Percentiles rank a stretch among this genome's conserved stretches.
Conservation (phyloP, 2,113 vertebrate genomes). For the Cephalopterus ornatus region DNA sequence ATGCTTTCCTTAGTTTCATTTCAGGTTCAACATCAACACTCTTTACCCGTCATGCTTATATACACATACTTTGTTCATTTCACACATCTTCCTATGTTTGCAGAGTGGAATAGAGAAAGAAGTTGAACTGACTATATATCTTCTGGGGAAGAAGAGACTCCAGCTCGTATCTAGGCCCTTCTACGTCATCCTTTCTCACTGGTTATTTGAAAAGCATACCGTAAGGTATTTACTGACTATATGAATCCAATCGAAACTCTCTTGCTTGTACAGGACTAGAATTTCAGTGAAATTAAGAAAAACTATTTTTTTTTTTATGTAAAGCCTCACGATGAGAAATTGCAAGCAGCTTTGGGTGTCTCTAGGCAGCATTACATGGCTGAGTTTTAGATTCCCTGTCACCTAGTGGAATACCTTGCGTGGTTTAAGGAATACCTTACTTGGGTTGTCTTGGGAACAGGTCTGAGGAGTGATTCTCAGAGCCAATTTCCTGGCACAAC, state of each 20-base stretch:
- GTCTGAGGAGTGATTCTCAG: neutral
- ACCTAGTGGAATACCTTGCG: neutral
- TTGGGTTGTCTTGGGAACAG: neutral
- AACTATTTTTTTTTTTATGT: neutral
- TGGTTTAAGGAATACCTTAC: neutral
- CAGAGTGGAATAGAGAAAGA: conserved; percentile 30
- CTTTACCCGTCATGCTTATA: conserved; percentile 61
- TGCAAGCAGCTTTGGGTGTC: neutral
- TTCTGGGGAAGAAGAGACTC: neutral
- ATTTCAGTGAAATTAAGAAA: neutral
- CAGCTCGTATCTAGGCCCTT: neutral
- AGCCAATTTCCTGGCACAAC: neutral
- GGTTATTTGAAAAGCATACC: neutral
- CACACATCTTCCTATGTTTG: conserved; percentile 67
- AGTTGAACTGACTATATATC: neutral
- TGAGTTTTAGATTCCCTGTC: neutral
- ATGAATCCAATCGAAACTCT: neutral
- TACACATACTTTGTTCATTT: conserved; percentile 70
- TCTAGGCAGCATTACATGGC: neutral
- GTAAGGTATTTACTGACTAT: neutral
- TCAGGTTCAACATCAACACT: conserved; percentile 73
- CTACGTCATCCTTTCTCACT: neutral
- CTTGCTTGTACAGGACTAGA: neutral
- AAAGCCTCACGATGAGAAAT: neutral
- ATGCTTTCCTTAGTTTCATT: conserved; percentile 68